Percentiles rank a stretch among this genome's conserved stretches.
These are phyloP conservation scores for Chalcosyrphus nemorum DNA, from an alignment of 2,888 invertebrate species.

Conservation along the genomic window DNA sequence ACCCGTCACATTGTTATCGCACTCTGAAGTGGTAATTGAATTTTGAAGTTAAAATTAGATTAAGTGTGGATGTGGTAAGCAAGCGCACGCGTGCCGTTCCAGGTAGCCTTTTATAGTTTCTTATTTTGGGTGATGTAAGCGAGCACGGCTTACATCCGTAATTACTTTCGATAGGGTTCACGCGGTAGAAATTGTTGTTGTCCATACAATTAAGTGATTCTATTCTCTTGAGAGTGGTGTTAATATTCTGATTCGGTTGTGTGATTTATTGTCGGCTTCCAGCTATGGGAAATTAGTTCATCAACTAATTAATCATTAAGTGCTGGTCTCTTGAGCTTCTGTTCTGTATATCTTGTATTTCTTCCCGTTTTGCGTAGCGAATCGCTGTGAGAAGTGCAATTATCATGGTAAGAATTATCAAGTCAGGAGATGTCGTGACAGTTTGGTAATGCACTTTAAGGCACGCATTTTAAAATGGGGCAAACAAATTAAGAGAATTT, in stretches of 20 bases:
- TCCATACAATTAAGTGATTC: constrained; percentile 21
- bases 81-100: constrained; percentile 13
- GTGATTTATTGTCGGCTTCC: constrained; percentile 19
- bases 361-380: constrained; percentile 15
- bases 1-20: constrained; percentile 42
- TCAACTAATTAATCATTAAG: constrained; percentile 24
- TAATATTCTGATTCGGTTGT: constrained; percentile 13
- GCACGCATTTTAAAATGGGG: background rate
- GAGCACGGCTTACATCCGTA: constrained; percentile 21
- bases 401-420: constrained; percentile 21
- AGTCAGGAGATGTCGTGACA: constrained; percentile 38
- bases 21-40: constrained; percentile 55
- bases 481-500: background rate
- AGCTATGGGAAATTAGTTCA: constrained; percentile 25
- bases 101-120: background rate
- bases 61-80: constrained; percentile 51
- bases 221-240: constrained; percentile 5
- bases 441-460: background rate
- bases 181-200: background rate
- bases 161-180: constrained; percentile 20
- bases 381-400: constrained; percentile 13
- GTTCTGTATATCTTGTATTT: background rate
- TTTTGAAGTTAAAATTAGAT: constrained; percentile 51
- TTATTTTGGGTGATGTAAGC: constrained; percentile 23
- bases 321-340: background rate